Evolutionary conservation across 1,140 invertebrate genomes (phyloP).

Genomic region (Aphelenchoides avenae): DNA sequence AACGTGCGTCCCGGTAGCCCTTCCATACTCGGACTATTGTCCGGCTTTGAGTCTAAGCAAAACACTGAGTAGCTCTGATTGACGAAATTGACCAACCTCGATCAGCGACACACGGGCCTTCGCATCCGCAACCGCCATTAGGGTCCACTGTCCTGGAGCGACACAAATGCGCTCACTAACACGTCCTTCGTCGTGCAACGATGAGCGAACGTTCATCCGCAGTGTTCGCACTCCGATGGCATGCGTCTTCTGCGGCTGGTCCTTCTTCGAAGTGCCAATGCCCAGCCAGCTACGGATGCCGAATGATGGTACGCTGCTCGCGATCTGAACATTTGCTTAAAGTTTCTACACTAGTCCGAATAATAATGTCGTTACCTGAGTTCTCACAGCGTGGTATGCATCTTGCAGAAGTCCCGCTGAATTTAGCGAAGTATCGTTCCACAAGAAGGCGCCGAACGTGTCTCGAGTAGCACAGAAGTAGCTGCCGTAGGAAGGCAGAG

Average conservation of each 20-base stretch:
- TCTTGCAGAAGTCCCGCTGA: no score
- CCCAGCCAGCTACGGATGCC: conserved; percentile 41
- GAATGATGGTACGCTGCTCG: conserved; percentile 36
- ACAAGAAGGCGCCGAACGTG: no score
- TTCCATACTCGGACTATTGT: conserved; percentile 34
- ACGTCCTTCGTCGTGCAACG: conserved; percentile 15
- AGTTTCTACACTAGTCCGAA: no score
- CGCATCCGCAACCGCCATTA: conserved; percentile 36
- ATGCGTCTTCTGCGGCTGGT: conserved; percentile 17
- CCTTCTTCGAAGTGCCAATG: conserved; percentile 30
- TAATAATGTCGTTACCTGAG: no score
- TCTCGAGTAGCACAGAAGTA: no score
- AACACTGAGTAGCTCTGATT: not conserved
- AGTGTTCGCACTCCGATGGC: conserved; percentile 17
- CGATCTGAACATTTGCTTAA: conserved; percentile 3
- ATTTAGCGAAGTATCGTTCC: no score
- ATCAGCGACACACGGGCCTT: conserved; percentile 33
- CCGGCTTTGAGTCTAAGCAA: conserved; percentile 16
- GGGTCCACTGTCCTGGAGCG: conserved; percentile 30
- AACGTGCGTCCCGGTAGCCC: conserved; percentile 39
- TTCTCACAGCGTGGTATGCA: no score
- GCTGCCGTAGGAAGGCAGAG: no score
- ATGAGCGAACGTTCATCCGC: not conserved
- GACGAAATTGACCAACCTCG: conserved; percentile 18
- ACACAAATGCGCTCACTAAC: conserved; percentile 15